Percentiles rank a stretch among this genome's conserved stretches.
These are phyloP conservation scores for Euura lappo DNA, from an alignment of 1,140 invertebrate genomes.

Conservation along the genomic window DNA sequence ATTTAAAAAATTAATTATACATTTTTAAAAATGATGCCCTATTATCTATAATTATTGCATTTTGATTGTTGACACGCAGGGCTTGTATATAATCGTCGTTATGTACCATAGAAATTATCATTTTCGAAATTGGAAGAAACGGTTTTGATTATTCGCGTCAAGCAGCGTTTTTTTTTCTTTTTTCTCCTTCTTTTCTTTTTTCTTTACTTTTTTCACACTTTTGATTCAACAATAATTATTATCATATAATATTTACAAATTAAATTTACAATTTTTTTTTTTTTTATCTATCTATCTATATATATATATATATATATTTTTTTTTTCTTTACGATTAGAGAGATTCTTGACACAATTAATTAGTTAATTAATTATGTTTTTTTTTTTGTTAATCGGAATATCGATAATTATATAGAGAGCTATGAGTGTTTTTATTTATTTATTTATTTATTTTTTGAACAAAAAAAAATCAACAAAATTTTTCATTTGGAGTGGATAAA, in stretches of 20 bases:
- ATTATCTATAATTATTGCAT: constrained; percentile 30
- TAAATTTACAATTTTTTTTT: background rate
- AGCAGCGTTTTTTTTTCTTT: background rate
- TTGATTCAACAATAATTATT: background rate
- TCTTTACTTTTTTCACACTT: background rate
- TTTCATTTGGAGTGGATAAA: too few species aligned
- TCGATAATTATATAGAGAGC: too few species aligned
- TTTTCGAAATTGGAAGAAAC: background rate
- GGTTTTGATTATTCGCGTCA: background rate
- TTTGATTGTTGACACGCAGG: constrained; percentile 48
- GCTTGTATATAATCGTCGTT: background rate
- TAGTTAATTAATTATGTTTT: background rate
- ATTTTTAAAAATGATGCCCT: constrained; percentile 21
- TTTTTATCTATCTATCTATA: background rate
- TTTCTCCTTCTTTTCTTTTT: too few species aligned
- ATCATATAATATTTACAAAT: background rate
- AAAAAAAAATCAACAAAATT: too few species aligned
- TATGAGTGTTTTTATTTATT: too few species aligned
- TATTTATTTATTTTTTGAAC: too few species aligned
- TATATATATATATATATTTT: background rate
- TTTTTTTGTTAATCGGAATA: too few species aligned
- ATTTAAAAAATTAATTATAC: constrained; percentile 24
- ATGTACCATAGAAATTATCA: background rate
- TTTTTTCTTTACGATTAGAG: background rate
- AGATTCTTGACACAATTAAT: background rate